Conservation (phyloP, 2,113 vertebrate species). For the Chaenogobius annularis region DNA sequence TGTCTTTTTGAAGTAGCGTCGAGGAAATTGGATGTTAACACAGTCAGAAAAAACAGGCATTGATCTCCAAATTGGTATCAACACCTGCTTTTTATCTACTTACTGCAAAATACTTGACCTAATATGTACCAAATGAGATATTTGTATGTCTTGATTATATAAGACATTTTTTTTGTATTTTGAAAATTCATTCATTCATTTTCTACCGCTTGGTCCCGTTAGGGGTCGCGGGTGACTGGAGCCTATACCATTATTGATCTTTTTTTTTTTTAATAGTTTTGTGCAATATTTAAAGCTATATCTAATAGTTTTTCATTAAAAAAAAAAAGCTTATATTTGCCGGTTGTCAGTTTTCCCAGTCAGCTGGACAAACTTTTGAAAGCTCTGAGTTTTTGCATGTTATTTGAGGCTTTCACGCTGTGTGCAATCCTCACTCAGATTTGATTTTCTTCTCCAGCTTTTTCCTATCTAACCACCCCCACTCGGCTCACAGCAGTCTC, state of each 20-base stretch:
- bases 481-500: slow-evolving; percentile 53
- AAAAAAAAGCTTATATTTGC: background rate
- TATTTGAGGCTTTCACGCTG: slow-evolving; percentile 14
- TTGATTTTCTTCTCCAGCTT: slow-evolving; percentile 51
- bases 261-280: background rate
- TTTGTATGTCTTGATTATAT: background rate
- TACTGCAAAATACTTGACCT: background rate
- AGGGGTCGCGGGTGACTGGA: too few species aligned
- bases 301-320: background rate
- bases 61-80: background rate
- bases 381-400: background rate
- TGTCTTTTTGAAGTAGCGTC: slow-evolving; percentile 39
- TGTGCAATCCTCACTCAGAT: slow-evolving; percentile 18
- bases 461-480: slow-evolving; percentile 45
- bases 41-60: slow-evolving; percentile 3
- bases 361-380: background rate
- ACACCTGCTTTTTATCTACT: background rate
- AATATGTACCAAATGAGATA: background rate
- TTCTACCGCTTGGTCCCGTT: too few species aligned
- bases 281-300: background rate
- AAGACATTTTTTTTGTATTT: too few species aligned
- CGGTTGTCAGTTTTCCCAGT: background rate
- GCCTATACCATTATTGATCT: too few species aligned
- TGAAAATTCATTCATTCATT: too few species aligned
- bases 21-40: slow-evolving; percentile 38